Evolutionary conservation across 1,140 invertebrate species (phyloP).

Genomic region (Mizuhopecten yessoensis): DNA sequence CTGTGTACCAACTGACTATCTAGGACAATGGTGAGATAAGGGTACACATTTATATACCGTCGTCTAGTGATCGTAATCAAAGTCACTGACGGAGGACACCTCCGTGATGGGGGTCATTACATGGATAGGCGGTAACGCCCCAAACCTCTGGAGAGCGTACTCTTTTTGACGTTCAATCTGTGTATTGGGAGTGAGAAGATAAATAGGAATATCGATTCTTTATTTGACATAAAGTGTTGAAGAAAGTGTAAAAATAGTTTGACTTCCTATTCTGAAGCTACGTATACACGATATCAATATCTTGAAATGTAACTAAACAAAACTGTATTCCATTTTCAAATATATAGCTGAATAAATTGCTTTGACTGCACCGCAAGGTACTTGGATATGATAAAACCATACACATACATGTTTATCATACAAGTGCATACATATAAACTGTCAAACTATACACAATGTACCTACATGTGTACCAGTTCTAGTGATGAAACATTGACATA

Average conservation of each 20-base stretch:
- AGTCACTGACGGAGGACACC: background rate
- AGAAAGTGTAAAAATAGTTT: too few species aligned
- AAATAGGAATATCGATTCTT: background rate
- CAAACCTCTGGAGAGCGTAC: slow-evolving; percentile 56
- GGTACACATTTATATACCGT: slow-evolving; percentile 5
- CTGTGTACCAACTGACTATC: background rate
- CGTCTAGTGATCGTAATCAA: slow-evolving; percentile 18
- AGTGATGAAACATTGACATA: too few species aligned
- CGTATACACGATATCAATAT: too few species aligned
- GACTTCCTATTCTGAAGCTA: too few species aligned
- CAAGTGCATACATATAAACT: too few species aligned
- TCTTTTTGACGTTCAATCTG: slow-evolving; percentile 59
- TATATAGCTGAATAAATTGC: too few species aligned
- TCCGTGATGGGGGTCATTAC: slow-evolving; percentile 45
- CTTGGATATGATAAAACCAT: too few species aligned
- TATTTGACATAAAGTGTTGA: too few species aligned
- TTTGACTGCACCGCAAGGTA: too few species aligned
- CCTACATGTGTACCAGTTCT: too few species aligned
- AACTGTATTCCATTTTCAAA: background rate
- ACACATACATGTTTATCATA: too few species aligned
- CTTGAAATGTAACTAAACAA: background rate
- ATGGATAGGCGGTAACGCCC: slow-evolving; percentile 55
- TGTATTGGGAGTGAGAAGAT: slow-evolving; percentile 29
- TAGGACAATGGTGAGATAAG: background rate
- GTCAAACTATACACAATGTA: too few species aligned